phyloP scores from a whole-genome alignment of 2,113 vertebrate genomes.

The Addax nasomaculatus region DNA sequence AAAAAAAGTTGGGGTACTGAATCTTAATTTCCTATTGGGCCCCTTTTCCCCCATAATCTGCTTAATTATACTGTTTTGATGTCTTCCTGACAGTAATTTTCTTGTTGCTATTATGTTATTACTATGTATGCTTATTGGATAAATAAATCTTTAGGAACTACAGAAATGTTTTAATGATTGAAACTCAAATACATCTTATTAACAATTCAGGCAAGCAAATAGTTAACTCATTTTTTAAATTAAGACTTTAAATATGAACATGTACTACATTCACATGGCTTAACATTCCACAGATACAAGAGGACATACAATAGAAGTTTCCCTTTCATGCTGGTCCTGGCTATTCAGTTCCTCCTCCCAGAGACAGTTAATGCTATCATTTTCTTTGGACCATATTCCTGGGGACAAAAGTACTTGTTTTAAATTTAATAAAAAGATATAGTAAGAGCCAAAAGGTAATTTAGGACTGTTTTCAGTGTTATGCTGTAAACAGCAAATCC shows the following conservation, averaged over 20 bases:
- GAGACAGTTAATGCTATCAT: not conserved
- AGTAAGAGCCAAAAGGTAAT: not conserved
- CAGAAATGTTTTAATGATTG: not conserved
- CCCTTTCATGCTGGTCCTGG: not conserved
- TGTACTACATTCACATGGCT: not conserved
- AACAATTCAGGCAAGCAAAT: not conserved
- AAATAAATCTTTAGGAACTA: conserved; percentile 4
- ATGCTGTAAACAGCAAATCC: not conserved
- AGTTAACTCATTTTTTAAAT: not conserved
- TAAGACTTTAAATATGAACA: not conserved
- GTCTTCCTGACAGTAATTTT: not conserved
- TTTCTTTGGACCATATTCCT: not conserved
- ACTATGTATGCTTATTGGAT: not conserved
- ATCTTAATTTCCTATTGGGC: not conserved
- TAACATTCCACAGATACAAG: not conserved
- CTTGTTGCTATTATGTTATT: not conserved
- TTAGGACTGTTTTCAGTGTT: not conserved
- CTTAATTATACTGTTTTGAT: not conserved
- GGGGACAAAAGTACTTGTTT: not conserved
- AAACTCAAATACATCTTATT: not conserved
- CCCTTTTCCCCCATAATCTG: not conserved
- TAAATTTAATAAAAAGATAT: not conserved
- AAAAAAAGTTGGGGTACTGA: not conserved
- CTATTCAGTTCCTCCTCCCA: not conserved
- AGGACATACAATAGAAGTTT: not conserved